These are phyloP conservation scores for Lasioglossum lativentre DNA, from an alignment of 2,888 invertebrate species.

Conservation along the genomic window DNA sequence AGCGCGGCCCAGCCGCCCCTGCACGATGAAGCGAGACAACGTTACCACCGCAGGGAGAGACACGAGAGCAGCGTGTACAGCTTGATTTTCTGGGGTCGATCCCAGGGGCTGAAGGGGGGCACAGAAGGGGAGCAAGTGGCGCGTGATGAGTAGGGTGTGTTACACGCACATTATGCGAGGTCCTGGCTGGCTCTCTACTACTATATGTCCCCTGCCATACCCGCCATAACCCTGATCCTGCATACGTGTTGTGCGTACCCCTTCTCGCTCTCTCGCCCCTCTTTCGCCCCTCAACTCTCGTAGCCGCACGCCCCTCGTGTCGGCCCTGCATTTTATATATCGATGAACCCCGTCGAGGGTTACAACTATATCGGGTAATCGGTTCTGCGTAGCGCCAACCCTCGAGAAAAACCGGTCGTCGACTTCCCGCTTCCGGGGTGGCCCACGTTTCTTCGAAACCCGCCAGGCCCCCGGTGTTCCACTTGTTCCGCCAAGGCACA, in stretches of 20 bases:
- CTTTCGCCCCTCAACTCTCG: not conserved
- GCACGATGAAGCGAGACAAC: slow-evolving; percentile 51
- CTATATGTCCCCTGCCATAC: slow-evolving; percentile 34
- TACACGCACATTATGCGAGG: slow-evolving; percentile 80
- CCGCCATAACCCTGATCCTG: slow-evolving; percentile 64
- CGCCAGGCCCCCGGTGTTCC: too few relatives aligned
- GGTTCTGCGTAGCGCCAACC: slow-evolving; percentile 68
- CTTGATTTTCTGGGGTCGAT: slow-evolving; percentile 73
- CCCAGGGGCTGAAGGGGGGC: slow-evolving; percentile 52
- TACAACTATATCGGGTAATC: slow-evolving; percentile 80
- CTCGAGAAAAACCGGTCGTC: slow-evolving; percentile 46
- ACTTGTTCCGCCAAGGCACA: not conserved
- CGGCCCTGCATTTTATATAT: slow-evolving; percentile 65
- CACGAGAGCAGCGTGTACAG: slow-evolving; percentile 56
- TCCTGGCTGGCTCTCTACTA: too few relatives aligned
- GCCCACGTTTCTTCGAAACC: not conserved
- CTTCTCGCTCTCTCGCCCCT: slow-evolving; percentile 15
- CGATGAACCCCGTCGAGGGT: slow-evolving; percentile 68
- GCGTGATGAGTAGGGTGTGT: slow-evolving; percentile 83
- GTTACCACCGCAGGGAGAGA: slow-evolving; percentile 61
- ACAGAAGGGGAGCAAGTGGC: slow-evolving; percentile 80
- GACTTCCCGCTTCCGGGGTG: slow-evolving; percentile 65
- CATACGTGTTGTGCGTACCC: slow-evolving; percentile 57
- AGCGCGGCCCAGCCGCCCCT: slow-evolving; percentile 1
- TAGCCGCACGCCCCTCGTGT: slow-evolving; percentile 6